These are phyloP conservation scores for Rhinopomastus cyanomelas DNA, from an alignment of 2,113 vertebrate genomes.

Conservation along the genomic window DNA sequence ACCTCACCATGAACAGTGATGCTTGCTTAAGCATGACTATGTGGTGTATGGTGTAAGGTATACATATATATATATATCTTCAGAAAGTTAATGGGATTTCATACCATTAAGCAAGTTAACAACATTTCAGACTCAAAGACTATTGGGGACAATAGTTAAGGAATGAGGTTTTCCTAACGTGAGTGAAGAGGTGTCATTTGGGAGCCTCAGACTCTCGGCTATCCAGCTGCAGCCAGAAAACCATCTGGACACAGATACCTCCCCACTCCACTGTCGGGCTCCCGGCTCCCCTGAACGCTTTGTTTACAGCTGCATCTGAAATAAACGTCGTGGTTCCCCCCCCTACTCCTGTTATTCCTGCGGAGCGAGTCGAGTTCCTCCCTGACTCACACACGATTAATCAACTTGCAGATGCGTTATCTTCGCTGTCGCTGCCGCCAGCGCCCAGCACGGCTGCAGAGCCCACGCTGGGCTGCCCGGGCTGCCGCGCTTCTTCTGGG, in stretches of 20 bases:
- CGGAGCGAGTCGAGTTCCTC: slow-evolving; percentile 38
- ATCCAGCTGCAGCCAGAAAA: not conserved
- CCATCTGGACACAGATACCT: not conserved
- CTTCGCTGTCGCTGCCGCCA: slow-evolving; percentile 43
- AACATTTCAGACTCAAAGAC: not conserved
- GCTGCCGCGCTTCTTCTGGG: not conserved
- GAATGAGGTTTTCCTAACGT: not conserved
- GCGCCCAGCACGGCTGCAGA: not conserved
- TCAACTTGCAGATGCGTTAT: slow-evolving; percentile 56
- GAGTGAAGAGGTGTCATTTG: not conserved
- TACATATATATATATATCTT: not conserved
- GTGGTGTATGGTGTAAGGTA: not conserved
- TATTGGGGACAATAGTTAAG: not conserved
- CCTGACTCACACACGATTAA: slow-evolving; percentile 59
- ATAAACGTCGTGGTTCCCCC: not conserved
- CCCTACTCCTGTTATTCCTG: slow-evolving; percentile 39
- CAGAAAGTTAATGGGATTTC: not conserved
- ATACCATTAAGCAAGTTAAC: not conserved
- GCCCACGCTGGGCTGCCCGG: slow-evolving; percentile 13
- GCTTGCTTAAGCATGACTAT: not conserved
- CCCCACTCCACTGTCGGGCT: not conserved
- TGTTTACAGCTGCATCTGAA: slow-evolving; percentile 40
- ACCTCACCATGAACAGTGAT: not conserved
- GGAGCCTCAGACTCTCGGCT: not conserved
- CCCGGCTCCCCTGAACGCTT: not conserved